These are phyloP conservation scores for Nebria brevicollis DNA, from an alignment of 2,888 invertebrate species.

Conservation along the genomic window DNA sequence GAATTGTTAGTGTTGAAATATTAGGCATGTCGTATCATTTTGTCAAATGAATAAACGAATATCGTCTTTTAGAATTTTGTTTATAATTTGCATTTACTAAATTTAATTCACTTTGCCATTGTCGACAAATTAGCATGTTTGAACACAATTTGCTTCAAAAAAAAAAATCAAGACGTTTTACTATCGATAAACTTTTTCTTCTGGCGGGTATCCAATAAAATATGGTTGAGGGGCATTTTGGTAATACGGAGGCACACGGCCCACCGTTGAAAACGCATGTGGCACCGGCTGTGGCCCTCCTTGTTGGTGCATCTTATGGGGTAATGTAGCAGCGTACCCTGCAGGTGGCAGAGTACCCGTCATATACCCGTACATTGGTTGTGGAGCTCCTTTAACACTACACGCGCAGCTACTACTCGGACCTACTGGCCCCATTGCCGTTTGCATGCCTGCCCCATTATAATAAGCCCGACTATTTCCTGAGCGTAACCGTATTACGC, in stretches of 20 bases:
- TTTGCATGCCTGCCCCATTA: constrained; percentile 56
- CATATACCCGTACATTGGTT: constrained; percentile 63
- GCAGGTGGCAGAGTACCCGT: constrained; percentile 57
- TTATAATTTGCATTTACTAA: too few species aligned
- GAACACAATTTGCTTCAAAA: too few species aligned
- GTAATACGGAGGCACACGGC: constrained; percentile 68
- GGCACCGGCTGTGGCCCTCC: constrained; percentile 62
- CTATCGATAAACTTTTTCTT: constrained; percentile 75
- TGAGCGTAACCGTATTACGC: constrained; percentile 84
- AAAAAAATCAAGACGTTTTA: constrained; percentile 24
- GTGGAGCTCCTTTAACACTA: constrained; percentile 64
- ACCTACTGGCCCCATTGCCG: constrained; percentile 67
- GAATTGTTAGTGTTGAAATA: too few species aligned
- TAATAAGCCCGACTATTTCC: constrained; percentile 60
- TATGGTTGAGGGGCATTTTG: constrained; percentile 65
- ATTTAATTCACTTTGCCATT: neutral
- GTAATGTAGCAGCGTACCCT: constrained; percentile 72
- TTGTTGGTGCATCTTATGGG: constrained; percentile 71
- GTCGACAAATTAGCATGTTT: neutral
- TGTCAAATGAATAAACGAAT: too few species aligned
- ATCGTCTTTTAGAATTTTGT: too few species aligned
- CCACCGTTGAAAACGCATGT: constrained; percentile 71
- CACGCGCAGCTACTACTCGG: constrained; percentile 67
- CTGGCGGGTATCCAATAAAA: constrained; percentile 72
- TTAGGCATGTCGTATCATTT: too few species aligned